phyloP scores from a whole-genome alignment of 2,113 vertebrate genomes.

The Rynchops niger region DNA sequence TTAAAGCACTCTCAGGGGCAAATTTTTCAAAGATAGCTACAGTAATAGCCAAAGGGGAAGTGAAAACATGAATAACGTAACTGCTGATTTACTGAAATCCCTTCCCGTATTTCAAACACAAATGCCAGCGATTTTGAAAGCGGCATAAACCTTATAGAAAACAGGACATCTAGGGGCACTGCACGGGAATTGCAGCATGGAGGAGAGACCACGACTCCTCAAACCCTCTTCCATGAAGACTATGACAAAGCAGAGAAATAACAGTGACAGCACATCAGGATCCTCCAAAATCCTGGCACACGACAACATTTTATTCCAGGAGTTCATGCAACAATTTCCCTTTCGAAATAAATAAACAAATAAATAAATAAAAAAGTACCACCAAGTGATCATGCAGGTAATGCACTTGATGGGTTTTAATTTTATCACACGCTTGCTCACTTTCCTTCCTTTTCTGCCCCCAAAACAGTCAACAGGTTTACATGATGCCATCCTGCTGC shows the following conservation, averaged over 20 bases:
- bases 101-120: not conserved
- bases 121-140: not conserved
- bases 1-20: not conserved
- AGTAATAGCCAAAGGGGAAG: not conserved
- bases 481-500: not conserved
- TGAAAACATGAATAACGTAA: not conserved
- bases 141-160: not conserved
- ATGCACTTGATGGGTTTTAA: not conserved
- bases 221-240: too few relatives aligned
- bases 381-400: not conserved
- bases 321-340: not conserved
- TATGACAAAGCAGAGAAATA: not conserved
- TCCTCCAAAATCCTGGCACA: not conserved
- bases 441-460: not conserved
- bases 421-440: not conserved
- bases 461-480: not conserved
- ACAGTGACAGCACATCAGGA: rapidly evolving
- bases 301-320: not conserved
- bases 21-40: not conserved
- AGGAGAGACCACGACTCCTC: rapidly evolving
- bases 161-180: not conserved
- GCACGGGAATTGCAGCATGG: rapidly evolving
- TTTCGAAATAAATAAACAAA: not conserved
- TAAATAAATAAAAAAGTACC: not conserved
- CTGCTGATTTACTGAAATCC: not conserved